Evolutionary conservation across 1,140 invertebrate species (phyloP), one percentile per base, ranked within the genome.

Genomic region (Formica exsecta): DNA sequence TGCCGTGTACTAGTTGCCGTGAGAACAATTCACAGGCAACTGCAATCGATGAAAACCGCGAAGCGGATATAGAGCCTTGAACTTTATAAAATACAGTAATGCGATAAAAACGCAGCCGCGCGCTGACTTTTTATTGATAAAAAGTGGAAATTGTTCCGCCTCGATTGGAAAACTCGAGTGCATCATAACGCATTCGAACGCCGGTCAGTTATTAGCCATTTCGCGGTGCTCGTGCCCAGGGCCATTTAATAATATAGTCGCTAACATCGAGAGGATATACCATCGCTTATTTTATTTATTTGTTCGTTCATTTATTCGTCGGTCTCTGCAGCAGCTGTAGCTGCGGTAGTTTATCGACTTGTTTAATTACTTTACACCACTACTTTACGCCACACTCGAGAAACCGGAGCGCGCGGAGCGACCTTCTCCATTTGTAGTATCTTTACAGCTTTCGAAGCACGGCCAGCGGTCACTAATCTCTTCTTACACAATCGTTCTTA

Each of bases 401-500:
- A 74, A 83, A 83, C 7, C 76, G 64, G 64, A 71, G 41, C 61
- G 36, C 25, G 9, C 25, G 32, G 29, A 11, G 66, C 65, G 54
- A 25, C 4, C 68, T 66, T 61, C 38, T 74, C 29, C 68, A 36
- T 83, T 74, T 73, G 32, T 41, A 25, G 54, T 61, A 62, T 74
- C 38, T 70, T 70, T 36, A 76, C 61, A 8, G 64, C 51, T 76
- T 87, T 87, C 85, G 75, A 85, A 85, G 85, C 89, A 90, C 87
- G 90, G 89, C 87, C 92, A 91, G 92, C 93, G 79, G 68, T 83
- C 68, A 83, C 79, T 83, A 83, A 83, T 83, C 79, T 92, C 88
- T 88, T 90, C 86, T 91, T 79, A 90, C 90, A 92, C 90, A 92
- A 92, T 93, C 90, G 92, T 92, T 93, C 92, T 93, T 94, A 93